Percentiles rank a stretch among this genome's conserved stretches.
These are phyloP conservation scores for Apeira syringaria DNA, from an alignment of 2,888 invertebrate genomes.

Conservation along the genomic window DNA sequence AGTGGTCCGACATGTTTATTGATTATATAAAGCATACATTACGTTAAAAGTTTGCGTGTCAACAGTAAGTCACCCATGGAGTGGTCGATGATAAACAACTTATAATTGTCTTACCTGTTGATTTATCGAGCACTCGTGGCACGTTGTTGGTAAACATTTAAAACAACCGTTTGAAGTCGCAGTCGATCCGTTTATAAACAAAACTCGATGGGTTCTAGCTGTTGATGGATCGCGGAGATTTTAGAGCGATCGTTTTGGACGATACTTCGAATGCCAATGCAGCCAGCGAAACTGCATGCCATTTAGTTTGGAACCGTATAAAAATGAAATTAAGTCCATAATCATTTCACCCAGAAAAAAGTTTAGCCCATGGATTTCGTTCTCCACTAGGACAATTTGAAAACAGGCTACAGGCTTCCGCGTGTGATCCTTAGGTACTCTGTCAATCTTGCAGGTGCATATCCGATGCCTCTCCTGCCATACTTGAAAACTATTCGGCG, in stretches of 20 bases:
- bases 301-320: not conserved
- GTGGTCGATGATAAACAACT: constrained; percentile 39
- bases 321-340: too few species aligned
- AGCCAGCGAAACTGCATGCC: not conserved
- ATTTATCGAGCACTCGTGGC: constrained; percentile 35
- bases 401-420: too few species aligned
- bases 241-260: not conserved
- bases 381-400: too few species aligned
- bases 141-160: constrained; percentile 43
- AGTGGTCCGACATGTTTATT: too few species aligned
- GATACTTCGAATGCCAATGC: constrained; percentile 2
- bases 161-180: constrained; percentile 24
- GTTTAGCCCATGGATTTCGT: too few species aligned
- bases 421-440: too few species aligned
- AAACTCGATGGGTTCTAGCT: constrained; percentile 14
- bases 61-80: constrained; percentile 28
- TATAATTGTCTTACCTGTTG: constrained; percentile 49
- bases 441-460: too few species aligned
- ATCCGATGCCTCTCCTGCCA: too few species aligned
- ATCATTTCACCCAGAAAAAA: too few species aligned
- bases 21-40: constrained; percentile 31
- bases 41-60: constrained; percentile 40
- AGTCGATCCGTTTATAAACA: constrained; percentile 21
- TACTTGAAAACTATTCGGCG: too few species aligned
- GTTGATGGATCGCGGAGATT: constrained; percentile 16